Conservation (phyloP, 2,113 vertebrate species). For the Galeopterus variegatus region DNA sequence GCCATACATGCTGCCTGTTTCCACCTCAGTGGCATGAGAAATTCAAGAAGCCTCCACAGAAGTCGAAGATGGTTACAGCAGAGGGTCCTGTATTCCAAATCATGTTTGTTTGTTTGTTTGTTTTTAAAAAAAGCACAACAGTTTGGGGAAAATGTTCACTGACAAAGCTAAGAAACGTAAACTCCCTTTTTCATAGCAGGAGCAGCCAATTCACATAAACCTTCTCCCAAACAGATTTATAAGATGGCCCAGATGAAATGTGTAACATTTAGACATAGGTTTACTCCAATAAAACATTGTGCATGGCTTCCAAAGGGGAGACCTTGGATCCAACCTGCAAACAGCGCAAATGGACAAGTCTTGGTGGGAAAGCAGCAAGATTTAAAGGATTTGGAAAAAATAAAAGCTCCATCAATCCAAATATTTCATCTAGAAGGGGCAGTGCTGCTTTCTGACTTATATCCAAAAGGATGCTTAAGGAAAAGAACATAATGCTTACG, state of each 20-base stretch:
- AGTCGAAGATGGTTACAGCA: not conserved
- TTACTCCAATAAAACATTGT: not conserved
- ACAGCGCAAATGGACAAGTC: not conserved
- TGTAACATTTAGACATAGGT: not conserved
- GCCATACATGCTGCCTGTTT: not conserved
- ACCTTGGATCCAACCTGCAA: not conserved
- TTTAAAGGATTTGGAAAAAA: not conserved
- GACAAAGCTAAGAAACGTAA: constrained; percentile 20
- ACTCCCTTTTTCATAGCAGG: constrained; percentile 12
- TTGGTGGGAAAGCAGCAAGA: not conserved
- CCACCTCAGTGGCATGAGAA: not conserved
- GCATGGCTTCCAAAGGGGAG: not conserved
- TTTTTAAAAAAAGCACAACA: not conserved
- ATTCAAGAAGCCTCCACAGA: not conserved
- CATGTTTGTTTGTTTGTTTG: too few relatives aligned
- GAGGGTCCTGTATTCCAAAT: not conserved
- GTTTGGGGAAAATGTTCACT: not conserved
- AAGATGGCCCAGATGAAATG: not conserved
- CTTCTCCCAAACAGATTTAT: constrained; percentile 25
- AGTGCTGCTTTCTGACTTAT: not conserved
- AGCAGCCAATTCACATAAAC: constrained; percentile 20
- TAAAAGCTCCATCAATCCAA: not conserved
- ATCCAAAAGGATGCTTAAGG: not conserved
- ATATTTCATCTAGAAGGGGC: not conserved
- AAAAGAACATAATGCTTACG: not conserved